A percentile compares a stretch with the other conserved stretches of the same genome.
Conservation (phyloP, 2,113 vertebrate species). For the Sylvietta virens region DNA sequence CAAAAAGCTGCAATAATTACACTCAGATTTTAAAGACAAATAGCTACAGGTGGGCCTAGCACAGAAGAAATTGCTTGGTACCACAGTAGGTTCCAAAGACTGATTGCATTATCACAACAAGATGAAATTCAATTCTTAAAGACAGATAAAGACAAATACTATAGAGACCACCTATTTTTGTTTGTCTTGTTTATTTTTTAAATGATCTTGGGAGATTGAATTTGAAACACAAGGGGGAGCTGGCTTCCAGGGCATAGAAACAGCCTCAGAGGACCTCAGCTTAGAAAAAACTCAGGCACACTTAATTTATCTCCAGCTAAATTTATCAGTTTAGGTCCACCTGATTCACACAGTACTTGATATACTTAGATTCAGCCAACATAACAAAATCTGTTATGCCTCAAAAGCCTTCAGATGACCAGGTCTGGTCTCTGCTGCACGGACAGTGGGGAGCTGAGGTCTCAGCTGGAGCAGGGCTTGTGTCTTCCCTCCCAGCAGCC, state of each 20-base stretch:
- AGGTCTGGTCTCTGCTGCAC: not conserved
- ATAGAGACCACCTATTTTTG: not conserved
- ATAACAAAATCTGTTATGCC: not conserved
- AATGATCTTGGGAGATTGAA: not conserved
- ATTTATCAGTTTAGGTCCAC: not conserved
- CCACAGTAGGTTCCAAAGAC: not conserved
- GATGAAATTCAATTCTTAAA: not conserved
- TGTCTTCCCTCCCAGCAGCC: not conserved
- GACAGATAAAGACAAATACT: not conserved
- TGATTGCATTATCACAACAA: not conserved
- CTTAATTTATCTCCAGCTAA: not conserved
- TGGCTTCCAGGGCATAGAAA: not conserved
- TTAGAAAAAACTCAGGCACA: not conserved
- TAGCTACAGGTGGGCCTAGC: rapidly evolving
- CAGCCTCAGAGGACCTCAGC: not conserved
- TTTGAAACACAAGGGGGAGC: not conserved
- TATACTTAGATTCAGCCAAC: not conserved
- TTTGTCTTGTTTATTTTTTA: not conserved
- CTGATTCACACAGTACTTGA: not conserved
- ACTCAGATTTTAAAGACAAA: not conserved
- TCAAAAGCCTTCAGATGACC: not conserved
- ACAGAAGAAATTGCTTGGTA: not conserved
- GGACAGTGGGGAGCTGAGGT: not conserved
- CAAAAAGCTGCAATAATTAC: not conserved
- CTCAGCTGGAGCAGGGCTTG: not conserved